Base-by-base conservation (phyloP, 2,113 vertebrate species). In the Anseranas semipalmata region DNA sequence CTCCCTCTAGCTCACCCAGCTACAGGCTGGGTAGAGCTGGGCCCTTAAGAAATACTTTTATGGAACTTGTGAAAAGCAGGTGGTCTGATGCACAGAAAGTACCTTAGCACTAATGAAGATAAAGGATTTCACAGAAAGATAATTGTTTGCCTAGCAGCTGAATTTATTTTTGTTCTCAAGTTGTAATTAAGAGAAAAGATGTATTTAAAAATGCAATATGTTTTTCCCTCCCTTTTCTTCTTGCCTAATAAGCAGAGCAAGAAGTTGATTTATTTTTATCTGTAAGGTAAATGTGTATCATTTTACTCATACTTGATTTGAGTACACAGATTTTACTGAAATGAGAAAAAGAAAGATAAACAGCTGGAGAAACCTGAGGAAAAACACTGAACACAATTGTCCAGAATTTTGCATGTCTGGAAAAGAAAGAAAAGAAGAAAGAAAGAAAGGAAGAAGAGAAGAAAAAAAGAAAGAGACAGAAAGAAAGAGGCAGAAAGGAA, bases 161-260 rank as follows among this genome's bases (percentile, higher is more conserved):
- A 95, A 89, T 91, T 95, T 91, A 83, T 92, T 95, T 93, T 95
- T 10, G 0, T 95, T 96, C 81, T 89, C 71, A 82, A 76, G 66
- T 62, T 79, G 81, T 87, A 95, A 95, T 97, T 95, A 95, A 95
- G 71, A n/a, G 37, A 83, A 92, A 95, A 94, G 80, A 95, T 95
- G 71, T 66, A 70, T 41, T 65, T 92, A 79, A 92, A 90, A 94
- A 90, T 76, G 67, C 52, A 93, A 59, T 88, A 53, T 72, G 32
- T 28, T 72, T 90, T 93, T 80, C 28, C 32, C 20, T 92, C 41
- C 3, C 37, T 85, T 84, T 92, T 88, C 50, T 60, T 7, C 43
- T 96, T 87, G n/a, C 46, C 14, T 93, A 85, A 87, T 92, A 95
- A 89, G 41, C 66, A 70, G 25, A 78, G 50, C 5, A 89, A 92